Conservation (phyloP, 30 jellyfish, hydroid and myxozoan genomes). For the Aurelia coerulea region DNA sequence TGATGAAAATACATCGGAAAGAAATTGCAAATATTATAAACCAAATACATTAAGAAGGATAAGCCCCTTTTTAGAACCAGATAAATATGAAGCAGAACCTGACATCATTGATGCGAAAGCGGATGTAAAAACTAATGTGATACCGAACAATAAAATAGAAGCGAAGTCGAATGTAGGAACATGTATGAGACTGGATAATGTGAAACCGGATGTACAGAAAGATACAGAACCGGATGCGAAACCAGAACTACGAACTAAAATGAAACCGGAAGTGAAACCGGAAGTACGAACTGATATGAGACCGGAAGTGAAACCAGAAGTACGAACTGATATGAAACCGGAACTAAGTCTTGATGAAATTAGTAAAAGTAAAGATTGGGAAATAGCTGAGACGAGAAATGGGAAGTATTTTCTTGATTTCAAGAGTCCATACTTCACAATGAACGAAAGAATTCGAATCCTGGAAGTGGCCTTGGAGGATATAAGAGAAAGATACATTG, state of each 20-base stretch:
- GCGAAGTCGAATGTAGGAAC: too few species aligned
- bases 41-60: background rate
- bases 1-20: background rate
- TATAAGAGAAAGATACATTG: slow-evolving; percentile 78
- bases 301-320: background rate
- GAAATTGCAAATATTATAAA: background rate
- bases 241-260: background rate
- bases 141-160: too few species aligned
- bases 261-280: background rate
- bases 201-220: background rate
- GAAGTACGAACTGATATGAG: background rate
- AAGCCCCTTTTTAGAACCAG: background rate
- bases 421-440: slow-evolving; percentile 66
- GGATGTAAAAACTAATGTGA: too few species aligned
- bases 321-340: background rate
- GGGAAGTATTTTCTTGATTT: slow-evolving; percentile 64
- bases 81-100: background rate
- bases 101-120: background rate
- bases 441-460: slow-evolving; percentile 72
- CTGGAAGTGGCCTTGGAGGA: slow-evolving; percentile 89
- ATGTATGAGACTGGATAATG: background rate
- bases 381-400: slow-evolving; percentile 26
- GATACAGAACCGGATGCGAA: background rate
- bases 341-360: background rate
- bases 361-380: slow-evolving; percentile 55